These are phyloP conservation scores for Tursiops truncatus DNA, from an alignment of 2,113 vertebrate genomes.

Conservation along the genomic window DNA sequence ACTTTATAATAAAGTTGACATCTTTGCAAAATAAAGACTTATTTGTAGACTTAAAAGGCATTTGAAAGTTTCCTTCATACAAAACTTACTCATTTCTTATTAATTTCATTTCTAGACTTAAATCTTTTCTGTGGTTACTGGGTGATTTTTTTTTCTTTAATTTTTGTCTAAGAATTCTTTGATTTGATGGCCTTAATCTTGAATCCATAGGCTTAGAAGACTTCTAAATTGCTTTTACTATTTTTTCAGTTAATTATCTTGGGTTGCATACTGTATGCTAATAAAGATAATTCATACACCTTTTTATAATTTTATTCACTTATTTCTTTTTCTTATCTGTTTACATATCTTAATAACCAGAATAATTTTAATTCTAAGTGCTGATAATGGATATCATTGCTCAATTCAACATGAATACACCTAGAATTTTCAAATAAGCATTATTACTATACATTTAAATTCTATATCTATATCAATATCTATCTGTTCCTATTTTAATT, in stretches of 20 bases:
- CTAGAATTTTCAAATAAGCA: neutral
- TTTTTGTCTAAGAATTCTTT: neutral
- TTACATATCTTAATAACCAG: neutral
- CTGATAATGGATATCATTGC: neutral
- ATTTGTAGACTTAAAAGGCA: neutral
- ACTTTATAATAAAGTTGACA: neutral
- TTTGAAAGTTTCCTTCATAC: neutral
- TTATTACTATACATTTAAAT: neutral
- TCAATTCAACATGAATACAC: neutral
- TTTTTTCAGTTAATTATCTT: neutral
- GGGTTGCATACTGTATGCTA: neutral
- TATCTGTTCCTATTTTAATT: neutral
- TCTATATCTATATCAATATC: neutral
- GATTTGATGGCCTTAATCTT: neutral
- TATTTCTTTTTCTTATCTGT: neutral
- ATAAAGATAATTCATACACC: neutral
- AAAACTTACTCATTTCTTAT: neutral
- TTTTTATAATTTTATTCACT: neutral
- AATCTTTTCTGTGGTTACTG: neutral
- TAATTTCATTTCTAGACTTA: neutral
- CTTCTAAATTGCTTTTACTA: neutral
- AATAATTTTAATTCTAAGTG: neutral
- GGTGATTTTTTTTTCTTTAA: neutral
- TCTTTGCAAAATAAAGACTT: neutral
- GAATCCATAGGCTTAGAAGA: neutral